Evolutionary conservation across 1,140 invertebrate genomes (phyloP).

Genomic region (Pseudomyrmex flavicornis): DNA sequence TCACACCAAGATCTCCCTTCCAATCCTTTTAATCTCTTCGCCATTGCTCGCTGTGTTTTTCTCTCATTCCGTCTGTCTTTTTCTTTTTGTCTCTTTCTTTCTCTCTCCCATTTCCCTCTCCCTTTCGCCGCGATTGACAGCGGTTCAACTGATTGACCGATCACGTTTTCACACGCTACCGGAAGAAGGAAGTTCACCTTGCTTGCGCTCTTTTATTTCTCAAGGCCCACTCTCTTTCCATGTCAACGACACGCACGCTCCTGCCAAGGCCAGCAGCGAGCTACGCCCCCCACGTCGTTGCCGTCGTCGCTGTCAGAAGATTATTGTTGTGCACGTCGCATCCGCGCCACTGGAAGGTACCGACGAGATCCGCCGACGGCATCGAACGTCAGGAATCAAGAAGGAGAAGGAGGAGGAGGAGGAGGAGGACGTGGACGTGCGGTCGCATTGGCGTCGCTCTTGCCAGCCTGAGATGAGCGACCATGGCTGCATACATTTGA

Average conservation of each 20-base stretch:
- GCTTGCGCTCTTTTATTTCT: conserved; percentile 67
- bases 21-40: not conserved
- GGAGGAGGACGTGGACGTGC: conserved; percentile 47
- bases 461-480: conserved; percentile 87
- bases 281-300: conserved; percentile 71
- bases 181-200: conserved; percentile 6
- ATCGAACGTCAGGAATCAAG: not conserved
- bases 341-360: conserved; percentile 1
- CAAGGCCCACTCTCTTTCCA: conserved; percentile 78
- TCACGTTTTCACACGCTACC: conserved; percentile 29
- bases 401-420: conserved; percentile 12
- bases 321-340: conserved; percentile 22
- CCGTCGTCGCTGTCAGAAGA: conserved; percentile 5
- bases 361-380: conserved; percentile 34
- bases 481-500: conserved; percentile 91
- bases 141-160: conserved; percentile 52
- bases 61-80: not conserved
- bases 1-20: not conserved
- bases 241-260: conserved; percentile 81
- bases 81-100: conserved; percentile 7
- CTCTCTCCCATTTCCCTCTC: not conserved
- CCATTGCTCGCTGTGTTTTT: not conserved
- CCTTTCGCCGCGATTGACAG: conserved; percentile 35
- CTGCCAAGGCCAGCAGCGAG: conserved; percentile 80
- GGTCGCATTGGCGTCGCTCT: conserved; percentile 63